phyloP scores from a whole-genome alignment of 2,113 vertebrate genomes.

The Callipepla squamata region DNA sequence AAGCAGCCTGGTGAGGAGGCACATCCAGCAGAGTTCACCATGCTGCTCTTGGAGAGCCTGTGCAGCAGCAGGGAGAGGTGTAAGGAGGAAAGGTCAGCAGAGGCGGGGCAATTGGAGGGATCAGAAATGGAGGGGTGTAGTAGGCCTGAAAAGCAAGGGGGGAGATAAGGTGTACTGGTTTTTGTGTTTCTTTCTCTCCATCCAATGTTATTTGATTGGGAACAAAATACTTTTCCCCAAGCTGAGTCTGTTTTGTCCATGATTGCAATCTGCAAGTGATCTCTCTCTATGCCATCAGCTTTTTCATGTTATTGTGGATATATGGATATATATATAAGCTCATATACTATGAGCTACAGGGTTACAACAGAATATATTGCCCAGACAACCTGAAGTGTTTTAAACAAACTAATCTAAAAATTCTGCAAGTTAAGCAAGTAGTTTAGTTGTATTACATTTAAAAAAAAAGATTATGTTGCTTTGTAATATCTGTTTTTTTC shows the following conservation, averaged over 20 bases:
- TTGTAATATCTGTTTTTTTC: not conserved
- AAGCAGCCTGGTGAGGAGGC: not conserved
- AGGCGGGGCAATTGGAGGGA: not conserved
- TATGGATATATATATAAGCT: too few species aligned
- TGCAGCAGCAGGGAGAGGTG: fast-evolving
- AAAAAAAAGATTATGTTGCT: not conserved
- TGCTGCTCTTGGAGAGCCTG: not conserved
- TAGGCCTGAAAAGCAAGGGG: not conserved
- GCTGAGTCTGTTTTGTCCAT: not conserved
- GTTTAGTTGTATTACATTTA: not conserved
- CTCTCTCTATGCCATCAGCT: not conserved
- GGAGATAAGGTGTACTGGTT: not conserved
- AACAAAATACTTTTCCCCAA: not conserved
- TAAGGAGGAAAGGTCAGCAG: not conserved
- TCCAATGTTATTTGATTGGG: not conserved
- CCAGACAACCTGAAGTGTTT: not conserved
- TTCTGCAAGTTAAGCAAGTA: not conserved
- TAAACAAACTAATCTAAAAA: not conserved
- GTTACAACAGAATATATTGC: not conserved
- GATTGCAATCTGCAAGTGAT: not conserved
- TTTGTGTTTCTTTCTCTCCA: not conserved
- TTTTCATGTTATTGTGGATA: not conserved
- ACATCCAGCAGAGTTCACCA: fast-evolving
- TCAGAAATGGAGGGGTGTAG: not conserved
- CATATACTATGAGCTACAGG: not conserved